Evolutionary conservation across 1,140 invertebrate species (phyloP).

Genomic region (Pseudachorutes palmiensis): DNA sequence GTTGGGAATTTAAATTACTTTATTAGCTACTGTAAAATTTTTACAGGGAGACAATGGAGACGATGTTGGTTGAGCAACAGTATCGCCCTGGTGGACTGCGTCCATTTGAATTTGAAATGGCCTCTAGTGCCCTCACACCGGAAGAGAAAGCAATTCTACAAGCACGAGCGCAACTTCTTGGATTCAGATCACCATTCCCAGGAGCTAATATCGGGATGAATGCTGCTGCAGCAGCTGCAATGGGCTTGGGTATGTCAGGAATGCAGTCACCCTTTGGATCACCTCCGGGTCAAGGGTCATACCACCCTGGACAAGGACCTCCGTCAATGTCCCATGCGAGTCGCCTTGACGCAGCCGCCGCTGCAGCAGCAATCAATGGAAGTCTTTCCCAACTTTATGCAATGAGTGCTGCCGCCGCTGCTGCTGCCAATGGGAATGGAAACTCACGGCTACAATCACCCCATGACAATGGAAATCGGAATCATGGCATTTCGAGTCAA

Average conservation of each 20-base stretch:
- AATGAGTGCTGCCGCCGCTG: constrained; percentile 34
- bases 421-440: constrained; percentile 6
- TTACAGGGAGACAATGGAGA: constrained; percentile 71
- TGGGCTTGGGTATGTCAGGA: constrained; percentile 16
- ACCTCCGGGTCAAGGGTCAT: constrained; percentile 17
- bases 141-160: constrained; percentile 63
- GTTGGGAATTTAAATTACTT: background rate
- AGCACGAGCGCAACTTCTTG: constrained; percentile 39
- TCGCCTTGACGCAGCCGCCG: constrained; percentile 33
- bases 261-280: constrained; percentile 23
- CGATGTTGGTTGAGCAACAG: constrained; percentile 68
- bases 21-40: constrained; percentile 42
- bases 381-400: constrained; percentile 39
- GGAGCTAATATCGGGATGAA: constrained; percentile 31
- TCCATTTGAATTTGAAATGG: constrained; percentile 62
- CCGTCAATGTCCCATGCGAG: constrained; percentile 24
- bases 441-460: constrained; percentile 23
- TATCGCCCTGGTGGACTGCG: constrained; percentile 59
- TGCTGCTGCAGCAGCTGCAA: constrained; percentile 11
- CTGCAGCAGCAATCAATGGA: constrained; percentile 37
- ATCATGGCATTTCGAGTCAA: too few species aligned
- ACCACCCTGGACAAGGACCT: constrained; percentile 24
- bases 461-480: constrained; percentile 7
- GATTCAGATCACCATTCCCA: constrained; percentile 35
- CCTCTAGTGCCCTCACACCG: constrained; percentile 59